These are phyloP conservation scores for Pygmarrhopalites habei DNA, from an alignment of 1,140 invertebrate genomes.

Conservation along the genomic window DNA sequence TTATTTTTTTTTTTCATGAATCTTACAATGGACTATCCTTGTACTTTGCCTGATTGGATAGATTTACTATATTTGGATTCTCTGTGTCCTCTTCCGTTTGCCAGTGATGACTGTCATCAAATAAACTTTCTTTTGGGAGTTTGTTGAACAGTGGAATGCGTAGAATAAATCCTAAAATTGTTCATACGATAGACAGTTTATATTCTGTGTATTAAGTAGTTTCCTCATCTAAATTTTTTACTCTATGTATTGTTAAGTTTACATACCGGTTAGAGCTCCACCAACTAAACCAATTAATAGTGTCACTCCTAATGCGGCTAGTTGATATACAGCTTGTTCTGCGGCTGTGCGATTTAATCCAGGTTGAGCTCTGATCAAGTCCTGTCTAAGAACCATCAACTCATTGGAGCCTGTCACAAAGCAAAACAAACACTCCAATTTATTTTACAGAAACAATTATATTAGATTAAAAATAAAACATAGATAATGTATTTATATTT, in stretches of 20 bases:
- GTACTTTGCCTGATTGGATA: neutral
- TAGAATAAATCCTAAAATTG: constrained; percentile 47
- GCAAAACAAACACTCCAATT: too few species aligned
- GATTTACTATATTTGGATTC: constrained; percentile 4
- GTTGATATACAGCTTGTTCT: constrained; percentile 71
- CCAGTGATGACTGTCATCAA: constrained; percentile 48
- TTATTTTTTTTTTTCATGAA: neutral
- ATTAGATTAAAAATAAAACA: too few species aligned
- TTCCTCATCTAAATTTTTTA: neutral
- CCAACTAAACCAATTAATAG: constrained; percentile 61
- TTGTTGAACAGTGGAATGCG: constrained; percentile 44
- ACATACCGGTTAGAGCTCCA: constrained; percentile 70
- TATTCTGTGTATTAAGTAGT: too few species aligned
- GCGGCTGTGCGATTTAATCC: constrained; percentile 56
- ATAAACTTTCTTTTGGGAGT: constrained; percentile 46
- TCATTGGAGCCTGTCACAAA: too few species aligned
- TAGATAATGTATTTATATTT: too few species aligned
- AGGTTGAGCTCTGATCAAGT: constrained; percentile 40
- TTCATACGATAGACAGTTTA: too few species aligned
- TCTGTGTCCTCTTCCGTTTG: constrained; percentile 42
- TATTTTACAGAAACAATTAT: too few species aligned
- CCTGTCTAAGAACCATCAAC: constrained; percentile 39
- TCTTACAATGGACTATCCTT: constrained; percentile 1
- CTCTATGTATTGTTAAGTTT: neutral
- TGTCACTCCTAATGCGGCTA: constrained; percentile 63